phyloP scores from a whole-genome alignment of 2,113 vertebrate species.

The Corythoichthys intestinalis region DNA sequence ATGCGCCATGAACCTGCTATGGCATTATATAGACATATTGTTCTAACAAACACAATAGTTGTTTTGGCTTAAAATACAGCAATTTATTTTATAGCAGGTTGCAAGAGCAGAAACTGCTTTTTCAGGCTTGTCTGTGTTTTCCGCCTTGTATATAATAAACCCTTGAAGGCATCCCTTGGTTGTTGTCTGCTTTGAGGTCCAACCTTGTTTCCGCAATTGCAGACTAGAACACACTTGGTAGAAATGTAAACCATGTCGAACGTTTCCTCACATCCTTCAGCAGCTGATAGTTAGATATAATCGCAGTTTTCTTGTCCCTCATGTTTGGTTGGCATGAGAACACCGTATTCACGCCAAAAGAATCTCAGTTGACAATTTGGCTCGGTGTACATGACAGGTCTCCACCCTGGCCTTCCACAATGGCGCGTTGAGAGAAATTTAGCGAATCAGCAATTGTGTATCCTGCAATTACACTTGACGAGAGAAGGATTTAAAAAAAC shows the following conservation, averaged over 20 bases:
- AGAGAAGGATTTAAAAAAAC: constrained; percentile 22
- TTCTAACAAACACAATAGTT: too few relatives aligned
- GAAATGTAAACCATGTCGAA: background rate
- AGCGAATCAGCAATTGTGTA: constrained; percentile 41
- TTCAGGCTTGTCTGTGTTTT: too few relatives aligned
- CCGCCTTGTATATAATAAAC: too few relatives aligned
- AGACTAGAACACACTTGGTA: too few relatives aligned
- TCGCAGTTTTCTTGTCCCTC: constrained; percentile 18
- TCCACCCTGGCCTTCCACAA: constrained; percentile 43
- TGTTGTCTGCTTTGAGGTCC: too few relatives aligned
- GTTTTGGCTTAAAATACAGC: too few relatives aligned
- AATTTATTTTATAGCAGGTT: too few relatives aligned
- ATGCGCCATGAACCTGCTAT: too few relatives aligned
- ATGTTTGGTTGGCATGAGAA: constrained; percentile 37
- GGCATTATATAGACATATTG: too few relatives aligned
- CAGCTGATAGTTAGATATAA: constrained; percentile 42
- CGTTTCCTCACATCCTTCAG: constrained; percentile 26
- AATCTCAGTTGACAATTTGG: constrained; percentile 43
- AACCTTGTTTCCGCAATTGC: too few relatives aligned
- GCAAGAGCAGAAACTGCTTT: too few relatives aligned
- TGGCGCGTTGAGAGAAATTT: constrained; percentile 45
- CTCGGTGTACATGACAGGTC: constrained; percentile 28
- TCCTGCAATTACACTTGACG: constrained; percentile 23
- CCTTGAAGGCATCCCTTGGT: too few relatives aligned
- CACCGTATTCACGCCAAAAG: constrained; percentile 24